phyloP scores from a whole-genome alignment of 2,797 vertebrate species.

The Myoxocephalus aenaeus region DNA sequence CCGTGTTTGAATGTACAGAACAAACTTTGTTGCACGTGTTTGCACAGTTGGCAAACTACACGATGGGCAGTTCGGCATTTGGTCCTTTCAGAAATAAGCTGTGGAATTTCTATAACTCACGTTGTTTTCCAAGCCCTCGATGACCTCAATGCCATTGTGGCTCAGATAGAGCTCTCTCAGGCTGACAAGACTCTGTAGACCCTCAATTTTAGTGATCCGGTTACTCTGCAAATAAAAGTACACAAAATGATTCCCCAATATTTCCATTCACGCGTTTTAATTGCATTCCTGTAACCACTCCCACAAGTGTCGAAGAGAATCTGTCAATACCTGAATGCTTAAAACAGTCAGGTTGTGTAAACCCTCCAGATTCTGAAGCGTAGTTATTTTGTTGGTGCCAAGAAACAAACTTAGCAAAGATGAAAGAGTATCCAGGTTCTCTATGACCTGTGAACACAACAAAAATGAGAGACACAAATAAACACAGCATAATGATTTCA shows the following conservation, averaged over 20 bases:
- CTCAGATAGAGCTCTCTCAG: slow-evolving; percentile 96
- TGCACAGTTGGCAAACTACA: slow-evolving; percentile 10
- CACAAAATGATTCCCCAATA: background rate
- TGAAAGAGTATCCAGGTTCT: slow-evolving; percentile 91
- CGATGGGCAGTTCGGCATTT: background rate
- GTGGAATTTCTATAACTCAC: slow-evolving; percentile 82
- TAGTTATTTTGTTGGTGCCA: slow-evolving; percentile 99
- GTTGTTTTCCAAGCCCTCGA: slow-evolving; percentile 98
- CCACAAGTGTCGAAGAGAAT: background rate
- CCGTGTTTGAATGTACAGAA: slow-evolving; percentile 10
- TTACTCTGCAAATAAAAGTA: slow-evolving; percentile 88
- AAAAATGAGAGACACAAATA: slow-evolving; percentile 8
- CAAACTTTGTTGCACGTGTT: slow-evolving; percentile 9
- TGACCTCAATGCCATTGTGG: slow-evolving; percentile 97
- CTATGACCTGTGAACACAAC: slow-evolving; percentile 87
- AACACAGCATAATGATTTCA: background rate
- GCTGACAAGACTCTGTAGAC: slow-evolving; percentile 92
- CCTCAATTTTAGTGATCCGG: slow-evolving; percentile 97
- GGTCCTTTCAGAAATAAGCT: slow-evolving; percentile 16
- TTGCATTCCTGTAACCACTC: background rate
- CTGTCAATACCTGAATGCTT: slow-evolving; percentile 92
- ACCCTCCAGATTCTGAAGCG: slow-evolving; percentile 94
- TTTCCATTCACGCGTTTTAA: background rate
- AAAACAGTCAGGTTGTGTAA: slow-evolving; percentile 94
- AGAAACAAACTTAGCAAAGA: slow-evolving; percentile 95